Evolutionary conservation across 1,140 invertebrate genomes (phyloP).

Genomic region (Ceratitis capitata): DNA sequence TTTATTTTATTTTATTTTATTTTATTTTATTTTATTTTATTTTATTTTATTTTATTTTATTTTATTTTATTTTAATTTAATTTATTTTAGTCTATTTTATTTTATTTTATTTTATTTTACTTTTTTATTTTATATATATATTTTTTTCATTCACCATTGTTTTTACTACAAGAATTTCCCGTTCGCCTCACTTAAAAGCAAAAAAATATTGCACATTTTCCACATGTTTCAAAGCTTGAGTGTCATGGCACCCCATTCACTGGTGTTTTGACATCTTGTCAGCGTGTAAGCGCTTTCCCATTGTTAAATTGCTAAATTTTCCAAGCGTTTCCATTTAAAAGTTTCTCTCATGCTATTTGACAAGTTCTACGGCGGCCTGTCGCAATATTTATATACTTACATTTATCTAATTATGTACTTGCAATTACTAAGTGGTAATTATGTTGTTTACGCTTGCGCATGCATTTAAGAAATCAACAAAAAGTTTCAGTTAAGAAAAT

Average conservation of each 20-base stretch:
- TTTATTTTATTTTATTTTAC: too few relatives aligned
- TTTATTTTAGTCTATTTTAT: too few relatives aligned
- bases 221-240: background rate
- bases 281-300: too few relatives aligned
- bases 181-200: background rate
- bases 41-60: too few relatives aligned
- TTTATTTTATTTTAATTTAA: too few relatives aligned
- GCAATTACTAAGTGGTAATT: background rate
- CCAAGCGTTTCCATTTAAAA: background rate
- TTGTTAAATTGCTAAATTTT: background rate
- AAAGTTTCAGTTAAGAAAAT: background rate
- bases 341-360: background rate
- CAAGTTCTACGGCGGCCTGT: background rate
- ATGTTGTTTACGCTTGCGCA: background rate
- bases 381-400: background rate
- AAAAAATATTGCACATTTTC: background rate
- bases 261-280: background rate
- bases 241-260: background rate
- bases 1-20: too few relatives aligned
- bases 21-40: too few relatives aligned
- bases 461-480: background rate
- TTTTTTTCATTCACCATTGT: too few relatives aligned
- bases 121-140: too few relatives aligned
- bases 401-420: background rate
- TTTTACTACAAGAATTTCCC: background rate